Base-by-base conservation (phyloP, 35 echinoderm and acorn worm species). In the Acanthaster planci region DNA sequence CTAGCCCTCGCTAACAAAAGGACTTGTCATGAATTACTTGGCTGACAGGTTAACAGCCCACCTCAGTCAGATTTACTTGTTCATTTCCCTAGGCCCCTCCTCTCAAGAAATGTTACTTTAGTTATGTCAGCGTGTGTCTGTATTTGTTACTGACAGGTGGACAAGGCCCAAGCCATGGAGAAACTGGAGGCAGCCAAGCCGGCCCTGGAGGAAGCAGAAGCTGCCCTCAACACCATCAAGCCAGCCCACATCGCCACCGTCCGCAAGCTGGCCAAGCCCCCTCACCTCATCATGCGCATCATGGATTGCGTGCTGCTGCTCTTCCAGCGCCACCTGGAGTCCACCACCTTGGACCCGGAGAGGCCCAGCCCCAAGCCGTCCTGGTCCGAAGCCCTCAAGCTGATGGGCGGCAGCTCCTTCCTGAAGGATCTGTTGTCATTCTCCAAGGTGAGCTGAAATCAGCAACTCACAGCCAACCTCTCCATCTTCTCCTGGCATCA, bases 211-310 rank as follows among this genome's bases (percentile, higher is more conserved):
- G 88, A 91, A 39, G 96, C 96, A 5, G 96, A 99, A 15, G 78
- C 68, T 23, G 92, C 92, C 44, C 86, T 99, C 15, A 93, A 99
- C 56, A 99, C 96, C 89, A 99, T 99, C 88, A 99, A 99, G 53
- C 89, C 95, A 17, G 86, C 89, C 53, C 96, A 99, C 83, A 99
- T 99, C 58, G 94, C 92, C 77, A 94, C 92, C 21, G 96, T 97
- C 30, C 92, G 92, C 77, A 99, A 99, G 82, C 89, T 99, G 82
- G 96, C 96, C 59, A 99, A 99, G 82, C 96, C 96, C 1, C 96
- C 96, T 0, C 96, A 99, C 77, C 96, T 99, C 34, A 99, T 99
- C 89, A 94, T 94, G 96, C 82, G 96, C 47, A 99, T 99, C 89
- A 99, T 99, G 96, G 96, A 99, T 78, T 99, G 96, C 82, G 92